Conservation (phyloP, 2,888 invertebrate genomes). For the Sepioteuthis lessoniana region DNA sequence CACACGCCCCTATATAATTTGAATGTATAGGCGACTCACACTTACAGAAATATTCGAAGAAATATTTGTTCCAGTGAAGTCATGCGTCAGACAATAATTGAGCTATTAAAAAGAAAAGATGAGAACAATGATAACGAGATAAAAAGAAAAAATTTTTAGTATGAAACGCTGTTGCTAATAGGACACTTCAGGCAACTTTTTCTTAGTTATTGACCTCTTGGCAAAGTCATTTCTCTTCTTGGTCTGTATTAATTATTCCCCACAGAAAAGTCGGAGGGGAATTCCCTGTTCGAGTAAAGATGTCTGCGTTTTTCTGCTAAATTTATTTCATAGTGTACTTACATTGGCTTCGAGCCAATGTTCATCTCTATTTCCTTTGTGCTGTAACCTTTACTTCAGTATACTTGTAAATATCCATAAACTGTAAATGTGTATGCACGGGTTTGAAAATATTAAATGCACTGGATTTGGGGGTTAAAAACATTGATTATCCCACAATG, state of each 20-base stretch:
- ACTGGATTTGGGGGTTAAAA: no score
- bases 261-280: not conserved
- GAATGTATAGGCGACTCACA: no score
- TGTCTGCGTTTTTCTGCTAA: not conserved
- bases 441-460: no score
- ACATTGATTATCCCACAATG: no score
- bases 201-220: not conserved
- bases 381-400: no score
- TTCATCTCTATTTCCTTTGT: not conserved
- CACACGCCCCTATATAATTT: no score
- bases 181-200: not conserved
- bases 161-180: not conserved
- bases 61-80: not conserved
- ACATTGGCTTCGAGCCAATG: not conserved
- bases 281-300: not conserved
- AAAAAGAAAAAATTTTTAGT: not conserved
- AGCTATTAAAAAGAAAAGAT: not conserved
- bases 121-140: not conserved
- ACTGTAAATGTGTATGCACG: no score
- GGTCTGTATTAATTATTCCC: not conserved
- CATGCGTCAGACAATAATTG: not conserved
- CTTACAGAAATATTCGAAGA: no score
- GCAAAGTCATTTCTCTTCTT: not conserved
- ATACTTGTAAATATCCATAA: no score
- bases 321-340: not conserved